These are phyloP conservation scores for Neosilurus hyrtlii DNA, from an alignment of 2,797 vertebrate genomes.

Conservation along the genomic window DNA sequence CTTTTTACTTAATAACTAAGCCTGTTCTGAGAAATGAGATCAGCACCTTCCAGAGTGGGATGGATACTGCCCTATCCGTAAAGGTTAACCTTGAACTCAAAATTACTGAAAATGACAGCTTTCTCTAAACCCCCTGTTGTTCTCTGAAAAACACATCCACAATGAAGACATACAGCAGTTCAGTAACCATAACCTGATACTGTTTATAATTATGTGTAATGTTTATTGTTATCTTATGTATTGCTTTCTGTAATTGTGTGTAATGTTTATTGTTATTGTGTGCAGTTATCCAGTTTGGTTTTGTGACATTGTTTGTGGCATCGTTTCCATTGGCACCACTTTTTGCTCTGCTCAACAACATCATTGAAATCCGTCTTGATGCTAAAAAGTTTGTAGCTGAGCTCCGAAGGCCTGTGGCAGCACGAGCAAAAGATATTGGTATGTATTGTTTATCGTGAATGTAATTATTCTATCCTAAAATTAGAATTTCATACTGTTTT, in stretches of 20 bases:
- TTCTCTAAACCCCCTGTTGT: neutral
- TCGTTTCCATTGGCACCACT: constrained; percentile 94
- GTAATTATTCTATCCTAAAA: neutral
- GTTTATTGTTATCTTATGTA: neutral
- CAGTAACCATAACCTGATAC: neutral
- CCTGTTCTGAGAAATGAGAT: neutral
- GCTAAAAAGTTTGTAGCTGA: constrained; percentile 95
- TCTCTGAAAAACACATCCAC: neutral
- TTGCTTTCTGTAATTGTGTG: neutral
- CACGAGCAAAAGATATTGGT: constrained; percentile 96
- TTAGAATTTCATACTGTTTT: neutral
- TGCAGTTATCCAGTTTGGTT: constrained; percentile 98
- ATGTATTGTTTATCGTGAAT: constrained; percentile 11
- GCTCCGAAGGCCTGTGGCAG: constrained; percentile 88
- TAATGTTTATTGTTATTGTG: constrained; percentile 9
- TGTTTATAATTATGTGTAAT: neutral
- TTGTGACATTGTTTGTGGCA: constrained; percentile 94
- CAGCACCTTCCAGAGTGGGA: neutral
- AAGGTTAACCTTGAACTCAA: neutral
- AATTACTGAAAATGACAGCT: neutral
- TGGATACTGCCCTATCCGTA: neutral
- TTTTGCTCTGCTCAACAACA: constrained; percentile 96
- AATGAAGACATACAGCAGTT: neutral
- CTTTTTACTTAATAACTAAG: neutral
- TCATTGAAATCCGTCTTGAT: constrained; percentile 96